Percentiles rank a stretch among this genome's conserved stretches.
phyloP scores from a whole-genome alignment of 1,140 invertebrate species.

The Sweltsa coloradensis region DNA sequence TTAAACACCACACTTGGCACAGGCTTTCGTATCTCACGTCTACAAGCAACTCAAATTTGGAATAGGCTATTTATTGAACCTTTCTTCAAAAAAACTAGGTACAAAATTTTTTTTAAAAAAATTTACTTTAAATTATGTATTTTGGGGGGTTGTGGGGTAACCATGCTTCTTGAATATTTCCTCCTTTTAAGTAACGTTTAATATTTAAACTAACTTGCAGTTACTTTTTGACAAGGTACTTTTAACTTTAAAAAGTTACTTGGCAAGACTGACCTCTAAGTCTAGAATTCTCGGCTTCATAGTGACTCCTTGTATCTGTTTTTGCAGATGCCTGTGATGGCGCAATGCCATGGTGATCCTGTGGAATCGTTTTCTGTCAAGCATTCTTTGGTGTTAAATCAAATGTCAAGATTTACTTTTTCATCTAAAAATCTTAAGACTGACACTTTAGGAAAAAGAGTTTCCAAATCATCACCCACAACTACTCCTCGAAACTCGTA shows the following conservation, averaged over 20 bases:
- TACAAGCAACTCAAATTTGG: no score
- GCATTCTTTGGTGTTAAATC: slow-evolving; percentile 12
- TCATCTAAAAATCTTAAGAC: not conserved
- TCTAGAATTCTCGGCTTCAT: no score
- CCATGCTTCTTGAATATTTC: no score
- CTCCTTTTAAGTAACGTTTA: not conserved
- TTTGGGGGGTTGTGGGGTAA: no score
- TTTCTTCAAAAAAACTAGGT: no score
- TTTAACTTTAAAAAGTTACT: not conserved
- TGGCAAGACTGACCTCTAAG: no score
- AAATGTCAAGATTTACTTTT: slow-evolving; percentile 9
- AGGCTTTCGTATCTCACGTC: no score
- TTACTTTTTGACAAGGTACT: not conserved
- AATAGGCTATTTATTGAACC: no score
- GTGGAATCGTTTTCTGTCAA: slow-evolving; percentile 11
- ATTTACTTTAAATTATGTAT: no score
- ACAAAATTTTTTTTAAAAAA: no score
- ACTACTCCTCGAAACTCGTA: no score
- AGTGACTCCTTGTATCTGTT: not conserved
- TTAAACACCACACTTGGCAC: no score
- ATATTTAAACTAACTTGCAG: not conserved
- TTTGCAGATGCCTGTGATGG: slow-evolving; percentile 1
- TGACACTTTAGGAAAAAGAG: not conserved
- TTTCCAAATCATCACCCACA: not conserved
- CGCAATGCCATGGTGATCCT: slow-evolving; percentile 1